Base-by-base conservation (phyloP, 2,797 vertebrate species). In the Anguilla obscura region DNA sequence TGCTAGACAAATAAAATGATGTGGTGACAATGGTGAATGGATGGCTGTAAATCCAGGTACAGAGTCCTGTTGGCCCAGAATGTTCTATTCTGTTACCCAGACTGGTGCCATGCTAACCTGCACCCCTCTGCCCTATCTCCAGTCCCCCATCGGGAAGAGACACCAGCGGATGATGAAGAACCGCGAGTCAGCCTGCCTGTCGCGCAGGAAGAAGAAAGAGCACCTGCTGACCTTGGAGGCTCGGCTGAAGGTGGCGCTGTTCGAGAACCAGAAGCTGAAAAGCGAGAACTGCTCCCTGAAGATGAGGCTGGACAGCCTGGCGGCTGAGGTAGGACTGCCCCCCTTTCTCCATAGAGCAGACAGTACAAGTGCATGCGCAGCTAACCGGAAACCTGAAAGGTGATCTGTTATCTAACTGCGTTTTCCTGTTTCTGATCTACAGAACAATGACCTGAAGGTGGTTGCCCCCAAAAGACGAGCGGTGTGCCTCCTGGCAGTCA, bases 141-240 rank as follows among this genome's bases (percentile, higher is more conserved):
- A 99, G 98, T 92, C 96, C 8, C 97, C 94, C 30, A 90, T 97
- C n/a, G 95, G 97, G 71, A 96, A 97, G 92, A 96, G 97, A 89
- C 98, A 99, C 90, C 98, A 99, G 88, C 96, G 98, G 54, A 99
- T 99, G 98, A 99, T 99, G 89, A 99, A 99, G 96, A 99, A 99
- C 94, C 95, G 99, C 0, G 98, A 99, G 94, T 99, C 99, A 0
- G 99, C 99, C 0, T 98, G 97, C 48, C 94, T 97, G 88, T 99
- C 99, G 0, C 97, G 99, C 56, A 98, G 96, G 91, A 99, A 98
- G 93, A 99, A 98, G 93, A 99, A 99, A 79, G 98, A 99, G 88
- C 99, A 99, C 89, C 94, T 99, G 96, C 92, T 98, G 45, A 95
- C 97, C 0, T 93, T 99, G 90, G 98, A 99, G 91, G 95, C 94